A percentile compares a stretch with the other conserved stretches of the same genome.
Conservation (phyloP, 2,888 invertebrate species). For the Silvanus unidentatus region DNA sequence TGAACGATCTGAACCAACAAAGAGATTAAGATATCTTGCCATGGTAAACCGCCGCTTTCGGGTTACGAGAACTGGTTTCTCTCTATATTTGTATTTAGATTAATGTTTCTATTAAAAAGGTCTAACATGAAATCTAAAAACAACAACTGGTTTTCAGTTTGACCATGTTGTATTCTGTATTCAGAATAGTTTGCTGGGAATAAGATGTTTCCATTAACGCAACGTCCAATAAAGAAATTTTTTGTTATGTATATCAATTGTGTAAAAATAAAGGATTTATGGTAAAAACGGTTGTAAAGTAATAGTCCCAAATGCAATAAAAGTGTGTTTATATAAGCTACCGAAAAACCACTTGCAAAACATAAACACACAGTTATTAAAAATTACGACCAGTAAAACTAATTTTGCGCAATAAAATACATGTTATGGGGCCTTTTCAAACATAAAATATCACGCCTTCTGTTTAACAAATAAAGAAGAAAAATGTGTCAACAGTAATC, state of each 20-base stretch:
- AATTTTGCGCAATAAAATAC: conserved; percentile 40
- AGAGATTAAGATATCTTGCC: conserved; percentile 31
- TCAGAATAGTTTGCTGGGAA: no score
- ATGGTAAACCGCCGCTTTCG: conserved; percentile 21
- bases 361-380: conserved; percentile 30
- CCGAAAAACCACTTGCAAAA: conserved; percentile 27
- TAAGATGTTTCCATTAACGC: conserved; percentile 25
- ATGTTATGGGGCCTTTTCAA: conserved; percentile 27
- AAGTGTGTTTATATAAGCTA: conserved; percentile 21
- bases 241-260: no score
- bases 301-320: conserved; percentile 27
- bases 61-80: conserved; percentile 18
- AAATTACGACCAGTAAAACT: conserved; percentile 40
- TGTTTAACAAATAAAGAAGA: conserved; percentile 36
- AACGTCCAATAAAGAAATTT: no score
- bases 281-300: conserved; percentile 21
- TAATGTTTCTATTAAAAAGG: conserved; percentile 21
- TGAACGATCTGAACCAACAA: conserved; percentile 25
- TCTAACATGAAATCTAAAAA: conserved; percentile 1
- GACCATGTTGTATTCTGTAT: no score
- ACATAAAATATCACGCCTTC: conserved; percentile 36
- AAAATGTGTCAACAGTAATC: conserved; percentile 54
- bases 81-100: conserved; percentile 11
- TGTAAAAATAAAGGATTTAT: no score
- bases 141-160: no score